Conservation (phyloP, 2,888 invertebrate species). For the Drosophila mulleri region DNA sequence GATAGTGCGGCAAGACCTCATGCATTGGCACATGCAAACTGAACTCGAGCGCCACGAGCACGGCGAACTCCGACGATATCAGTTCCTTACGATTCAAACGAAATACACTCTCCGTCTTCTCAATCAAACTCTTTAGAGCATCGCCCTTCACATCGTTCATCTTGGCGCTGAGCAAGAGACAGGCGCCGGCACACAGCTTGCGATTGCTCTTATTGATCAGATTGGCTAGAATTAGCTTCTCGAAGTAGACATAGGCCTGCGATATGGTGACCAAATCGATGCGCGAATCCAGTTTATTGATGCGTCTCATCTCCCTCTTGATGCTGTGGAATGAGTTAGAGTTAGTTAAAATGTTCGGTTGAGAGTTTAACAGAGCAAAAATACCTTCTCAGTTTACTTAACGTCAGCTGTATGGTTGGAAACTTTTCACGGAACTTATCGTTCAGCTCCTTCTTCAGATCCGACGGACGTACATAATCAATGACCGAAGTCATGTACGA, state of each 20-base stretch:
- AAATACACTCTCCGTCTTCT: conserved; percentile 96
- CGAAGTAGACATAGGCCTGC: conserved; percentile 99
- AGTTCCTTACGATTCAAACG: conserved; percentile 96
- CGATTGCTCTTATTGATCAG: conserved; percentile 97
- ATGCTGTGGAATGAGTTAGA: conserved; percentile 87
- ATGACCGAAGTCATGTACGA: conserved; percentile 98
- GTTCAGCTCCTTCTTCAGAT: conserved; percentile 98
- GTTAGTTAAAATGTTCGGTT: background rate
- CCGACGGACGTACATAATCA: conserved; percentile 97
- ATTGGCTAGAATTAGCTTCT: conserved; percentile 96
- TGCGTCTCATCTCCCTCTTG: conserved; percentile 97
- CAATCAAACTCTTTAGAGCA: conserved; percentile 93
- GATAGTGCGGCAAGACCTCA: conserved; percentile 97
- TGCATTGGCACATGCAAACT: conserved; percentile 95
- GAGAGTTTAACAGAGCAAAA: background rate
- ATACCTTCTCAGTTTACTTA: conserved; percentile 98
- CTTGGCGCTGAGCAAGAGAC: conserved; percentile 96
- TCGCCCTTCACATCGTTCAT: conserved; percentile 98
- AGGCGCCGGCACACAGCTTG: conserved; percentile 97
- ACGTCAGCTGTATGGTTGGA: conserved; percentile 96
- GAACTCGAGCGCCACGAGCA: conserved; percentile 97
- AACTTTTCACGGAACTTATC: conserved; percentile 98
- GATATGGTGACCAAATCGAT: conserved; percentile 96
- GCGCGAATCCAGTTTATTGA: conserved; percentile 93
- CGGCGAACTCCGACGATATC: conserved; percentile 96